These are phyloP conservation scores for Drosophila rellima DNA, from an alignment of 2,888 invertebrate species.

Conservation along the genomic window DNA sequence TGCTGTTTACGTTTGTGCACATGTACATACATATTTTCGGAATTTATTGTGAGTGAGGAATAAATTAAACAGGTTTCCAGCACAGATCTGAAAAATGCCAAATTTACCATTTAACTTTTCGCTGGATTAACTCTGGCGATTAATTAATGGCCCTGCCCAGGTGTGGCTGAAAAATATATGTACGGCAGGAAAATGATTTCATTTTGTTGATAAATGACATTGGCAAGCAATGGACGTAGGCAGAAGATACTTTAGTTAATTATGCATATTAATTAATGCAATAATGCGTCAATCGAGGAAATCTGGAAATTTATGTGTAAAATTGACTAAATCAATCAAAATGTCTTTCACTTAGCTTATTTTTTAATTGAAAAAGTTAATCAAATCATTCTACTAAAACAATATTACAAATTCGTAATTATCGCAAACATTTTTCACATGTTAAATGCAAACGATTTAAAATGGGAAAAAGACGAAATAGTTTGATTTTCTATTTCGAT, in stretches of 20 bases:
- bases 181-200: constrained; percentile 2
- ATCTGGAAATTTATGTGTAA: not conserved
- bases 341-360: not conserved
- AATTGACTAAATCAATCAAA: constrained; percentile 1
- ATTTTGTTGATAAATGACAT: constrained; percentile 28
- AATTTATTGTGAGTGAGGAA: constrained; percentile 73
- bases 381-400: not conserved
- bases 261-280: not conserved
- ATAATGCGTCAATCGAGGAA: constrained; percentile 1
- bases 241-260: not conserved
- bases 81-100: constrained; percentile 37
- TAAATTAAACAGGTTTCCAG: constrained; percentile 68
- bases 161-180: constrained; percentile 28
- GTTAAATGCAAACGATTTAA: not conserved
- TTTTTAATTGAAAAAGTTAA: not conserved
- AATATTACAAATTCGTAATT: not conserved
- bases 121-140: constrained; percentile 26
- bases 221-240: not conserved
- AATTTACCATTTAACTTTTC: constrained; percentile 25
- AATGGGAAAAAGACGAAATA: not conserved
- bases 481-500: constrained; percentile 23
- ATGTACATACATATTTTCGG: constrained; percentile 20
- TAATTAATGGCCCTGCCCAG: constrained; percentile 53
- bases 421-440: not conserved
- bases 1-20: constrained; percentile 57